A percentile compares a stretch with the other conserved stretches of the same genome.
phyloP scores from a whole-genome alignment of 2,113 vertebrate genomes.

The Rhynchomys soricoides region DNA sequence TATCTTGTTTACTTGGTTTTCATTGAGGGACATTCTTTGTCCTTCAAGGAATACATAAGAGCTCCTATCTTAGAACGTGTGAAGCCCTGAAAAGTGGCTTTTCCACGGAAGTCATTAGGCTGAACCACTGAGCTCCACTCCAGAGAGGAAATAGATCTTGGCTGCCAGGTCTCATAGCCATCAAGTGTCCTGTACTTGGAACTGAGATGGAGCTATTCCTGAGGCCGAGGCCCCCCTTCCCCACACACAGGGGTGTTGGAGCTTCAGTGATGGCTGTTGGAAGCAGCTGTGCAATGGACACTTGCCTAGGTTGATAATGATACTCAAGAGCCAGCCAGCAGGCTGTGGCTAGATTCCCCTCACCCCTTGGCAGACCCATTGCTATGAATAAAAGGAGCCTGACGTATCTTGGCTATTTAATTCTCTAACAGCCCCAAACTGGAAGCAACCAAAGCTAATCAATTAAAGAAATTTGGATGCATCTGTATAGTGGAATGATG shows the following conservation, averaged over 20 bases:
- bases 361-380: too few relatives aligned
- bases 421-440: background rate
- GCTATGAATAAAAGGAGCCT: background rate
- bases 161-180: background rate
- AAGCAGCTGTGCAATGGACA: background rate
- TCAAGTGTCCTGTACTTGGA: background rate
- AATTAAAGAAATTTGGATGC: background rate
- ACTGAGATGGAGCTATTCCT: background rate
- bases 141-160: background rate
- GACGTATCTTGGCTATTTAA: background rate
- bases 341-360: too few relatives aligned
- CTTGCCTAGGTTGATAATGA: background rate
- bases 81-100: background rate
- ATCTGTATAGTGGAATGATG: background rate
- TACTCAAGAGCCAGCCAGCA: fast-evolving
- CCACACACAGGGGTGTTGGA: background rate
- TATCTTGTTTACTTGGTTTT: slow-evolving; percentile 13
- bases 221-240: fast-evolving
- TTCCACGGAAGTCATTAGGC: background rate
- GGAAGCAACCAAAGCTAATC: background rate
- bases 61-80: background rate
- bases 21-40: slow-evolving; percentile 17
- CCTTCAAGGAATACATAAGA: background rate
- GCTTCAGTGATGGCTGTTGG: fast-evolving
- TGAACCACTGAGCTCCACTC: fast-evolving